Base-by-base conservation (phyloP, 2,797 vertebrate genomes). In the Chelon auratus region DNA sequence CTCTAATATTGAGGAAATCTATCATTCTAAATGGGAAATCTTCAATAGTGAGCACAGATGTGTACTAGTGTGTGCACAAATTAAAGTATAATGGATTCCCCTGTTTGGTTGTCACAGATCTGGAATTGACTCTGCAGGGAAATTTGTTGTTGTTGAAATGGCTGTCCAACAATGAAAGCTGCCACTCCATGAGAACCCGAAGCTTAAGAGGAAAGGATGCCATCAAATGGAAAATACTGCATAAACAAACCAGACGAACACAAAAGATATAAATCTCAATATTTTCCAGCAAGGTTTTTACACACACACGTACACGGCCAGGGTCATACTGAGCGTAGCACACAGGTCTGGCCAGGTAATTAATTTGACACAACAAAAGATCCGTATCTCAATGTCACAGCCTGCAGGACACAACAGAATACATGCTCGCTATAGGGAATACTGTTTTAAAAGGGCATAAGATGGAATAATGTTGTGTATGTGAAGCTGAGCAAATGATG, bases 321-420 rank as follows among this genome's bases (percentile, higher is more conserved):
- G 72, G 73, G 73, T 80, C 75, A 85, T 68, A 72, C 43, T 68
- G 55, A 81, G 62, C 51, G 68, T 62, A 77, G 68, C 58, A 60
- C 59, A 65, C 1, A 33, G 30, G 5, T 33, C 37, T 71, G 77
- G 62, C 81, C 82, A 76, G 73, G 68, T 87, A 86, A 90, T 93
- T 89, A 86, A 89, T 90, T 73, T 85, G 65, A 87, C 83, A 85
- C 72, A 81, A 87, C 80, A 77, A 86, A 77, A 91, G 81, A 90
- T 92, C 72, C 67, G 63, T 84, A 86, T 90, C 83, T 88, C 81
- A 85, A 66, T 85, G 88, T 89, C 80, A 90, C 65, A 71, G 86
- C 52, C 75, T 67, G 53, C 73, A 76, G 67, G 69, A 60, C 15
- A 42, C 14, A 72, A 40, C 56, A 60, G 22, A 33, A 52, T 58